phyloP scores from a whole-genome alignment of 2,797 vertebrate genomes.

The Echiichthys vipera region DNA sequence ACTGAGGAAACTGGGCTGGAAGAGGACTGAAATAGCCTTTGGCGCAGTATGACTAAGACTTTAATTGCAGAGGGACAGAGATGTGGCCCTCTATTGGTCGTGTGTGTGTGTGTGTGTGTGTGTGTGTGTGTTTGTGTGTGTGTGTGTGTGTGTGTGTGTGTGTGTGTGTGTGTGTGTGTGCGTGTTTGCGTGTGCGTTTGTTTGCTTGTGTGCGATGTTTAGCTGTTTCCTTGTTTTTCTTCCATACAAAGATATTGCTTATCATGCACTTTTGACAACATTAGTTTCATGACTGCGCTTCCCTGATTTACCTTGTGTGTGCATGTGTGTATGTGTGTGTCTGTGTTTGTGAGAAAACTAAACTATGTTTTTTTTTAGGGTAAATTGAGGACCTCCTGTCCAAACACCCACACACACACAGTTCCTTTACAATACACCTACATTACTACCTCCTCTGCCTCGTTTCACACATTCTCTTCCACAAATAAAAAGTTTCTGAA shows the following conservation, averaged over 20 bases:
- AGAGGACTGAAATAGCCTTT: conserved; percentile 78
- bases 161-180: conserved; percentile 5
- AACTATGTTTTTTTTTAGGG: background rate
- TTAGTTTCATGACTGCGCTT: conserved; percentile 39
- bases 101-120: conserved; percentile 52
- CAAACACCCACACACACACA: conserved; percentile 17
- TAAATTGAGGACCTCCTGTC: conserved; percentile 16
- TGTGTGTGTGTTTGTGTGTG: conserved; percentile 49
- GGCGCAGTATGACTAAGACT: conserved; percentile 82
- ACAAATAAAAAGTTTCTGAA: conserved; percentile 14
- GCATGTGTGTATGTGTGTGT: background rate
- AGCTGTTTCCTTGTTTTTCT: conserved; percentile 49
- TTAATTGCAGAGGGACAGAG: conserved; percentile 80
- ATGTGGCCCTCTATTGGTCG: conserved; percentile 66
- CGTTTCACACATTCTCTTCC: conserved; percentile 20
- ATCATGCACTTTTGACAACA: conserved; percentile 53
- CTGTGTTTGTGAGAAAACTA: background rate
- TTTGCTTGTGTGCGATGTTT: conserved; percentile 31
- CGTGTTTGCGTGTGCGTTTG: background rate
- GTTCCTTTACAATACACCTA: conserved; percentile 22
- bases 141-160: conserved; percentile 40
- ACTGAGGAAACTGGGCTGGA: conserved; percentile 60
- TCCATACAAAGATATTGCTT: conserved; percentile 49
- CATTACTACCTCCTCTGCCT: conserved; percentile 23
- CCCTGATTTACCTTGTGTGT: conserved; percentile 33